Percentiles rank a stretch among this genome's conserved stretches.
Evolutionary conservation across 2,888 invertebrate species (phyloP).

Genomic region (Eubasilissa splendida): DNA sequence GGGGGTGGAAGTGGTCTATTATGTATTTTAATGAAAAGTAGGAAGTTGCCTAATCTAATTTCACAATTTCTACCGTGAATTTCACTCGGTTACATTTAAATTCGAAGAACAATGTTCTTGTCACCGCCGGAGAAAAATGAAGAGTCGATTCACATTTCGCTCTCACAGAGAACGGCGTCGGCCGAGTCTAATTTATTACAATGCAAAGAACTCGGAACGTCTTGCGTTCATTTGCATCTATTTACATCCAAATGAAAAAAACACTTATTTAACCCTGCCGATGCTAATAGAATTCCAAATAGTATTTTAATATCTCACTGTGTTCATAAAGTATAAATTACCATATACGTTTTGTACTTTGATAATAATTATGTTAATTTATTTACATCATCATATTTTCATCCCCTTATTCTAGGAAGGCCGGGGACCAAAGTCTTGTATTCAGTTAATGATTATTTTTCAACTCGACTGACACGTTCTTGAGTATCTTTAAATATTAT

Average conservation of each 20-base stretch:
- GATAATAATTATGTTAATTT: no score
- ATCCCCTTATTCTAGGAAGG: no score
- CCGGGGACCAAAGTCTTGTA: no score
- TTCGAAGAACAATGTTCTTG: constrained; percentile 55
- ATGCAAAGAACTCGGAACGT: constrained; percentile 8
- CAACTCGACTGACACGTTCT: no score
- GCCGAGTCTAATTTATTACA: constrained; percentile 51
- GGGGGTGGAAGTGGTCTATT: constrained; percentile 55
- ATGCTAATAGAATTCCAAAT: no score
- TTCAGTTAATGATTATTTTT: no score
- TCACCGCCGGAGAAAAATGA: constrained; percentile 52
- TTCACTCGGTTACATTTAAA: constrained; percentile 57
- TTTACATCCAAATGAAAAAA: constrained; percentile 27
- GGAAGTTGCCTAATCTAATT: constrained; percentile 59
- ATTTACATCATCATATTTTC: no score
- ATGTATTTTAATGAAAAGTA: constrained; percentile 58
- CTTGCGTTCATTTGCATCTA: constrained; percentile 26
- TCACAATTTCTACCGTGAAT: constrained; percentile 56
- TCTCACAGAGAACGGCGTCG: constrained; percentile 36
- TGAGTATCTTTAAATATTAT: no score
- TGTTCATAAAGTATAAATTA: no score
- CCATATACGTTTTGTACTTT: no score
- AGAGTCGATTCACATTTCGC: constrained; percentile 38
- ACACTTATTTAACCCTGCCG: background rate
- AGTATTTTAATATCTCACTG: no score